These are phyloP conservation scores for Aeoliscus strigatus DNA, from an alignment of 2,797 vertebrate genomes.

Conservation along the genomic window DNA sequence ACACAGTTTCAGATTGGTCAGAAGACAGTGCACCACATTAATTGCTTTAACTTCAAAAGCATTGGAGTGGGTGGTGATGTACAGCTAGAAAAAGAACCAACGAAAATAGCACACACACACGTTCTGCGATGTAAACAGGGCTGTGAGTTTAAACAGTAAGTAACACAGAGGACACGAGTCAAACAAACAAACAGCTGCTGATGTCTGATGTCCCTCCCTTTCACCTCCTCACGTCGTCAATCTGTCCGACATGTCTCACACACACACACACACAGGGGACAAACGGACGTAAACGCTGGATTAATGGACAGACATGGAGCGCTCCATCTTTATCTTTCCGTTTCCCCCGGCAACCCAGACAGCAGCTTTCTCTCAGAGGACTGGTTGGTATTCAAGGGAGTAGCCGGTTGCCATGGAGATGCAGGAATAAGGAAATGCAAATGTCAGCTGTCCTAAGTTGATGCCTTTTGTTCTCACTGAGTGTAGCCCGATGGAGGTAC, in stretches of 20 bases:
- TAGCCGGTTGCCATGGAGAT: constrained; percentile 68
- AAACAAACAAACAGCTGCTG: constrained; percentile 39
- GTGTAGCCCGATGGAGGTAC: constrained; percentile 39
- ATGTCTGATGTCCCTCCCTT: constrained; percentile 24
- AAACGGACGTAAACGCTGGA: constrained; percentile 4
- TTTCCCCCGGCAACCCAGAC: constrained; percentile 47
- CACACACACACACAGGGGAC: background rate
- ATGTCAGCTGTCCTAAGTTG: constrained; percentile 68
- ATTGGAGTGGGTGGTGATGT: constrained; percentile 43
- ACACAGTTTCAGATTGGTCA: constrained; percentile 34
- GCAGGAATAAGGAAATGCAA: constrained; percentile 69
- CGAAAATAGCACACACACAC: constrained; percentile 31
- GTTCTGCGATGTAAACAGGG: constrained; percentile 29
- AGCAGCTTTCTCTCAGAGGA: constrained; percentile 45
- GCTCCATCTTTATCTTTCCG: constrained; percentile 36
- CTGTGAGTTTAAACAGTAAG: constrained; percentile 22
- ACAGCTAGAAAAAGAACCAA: constrained; percentile 40
- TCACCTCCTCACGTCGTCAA: constrained; percentile 38
- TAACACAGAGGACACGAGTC: constrained; percentile 9
- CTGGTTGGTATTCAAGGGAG: constrained; percentile 73
- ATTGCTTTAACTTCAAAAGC: constrained; percentile 29
- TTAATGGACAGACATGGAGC: constrained; percentile 17
- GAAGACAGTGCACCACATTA: constrained; percentile 27
- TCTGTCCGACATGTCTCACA: too few species aligned
- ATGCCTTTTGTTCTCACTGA: constrained; percentile 54